Evolutionary conservation across 35 echinoderm and acorn worm species (phyloP), one percentile per base, ranked within the genome.

Genomic region (Antedon bifida): DNA sequence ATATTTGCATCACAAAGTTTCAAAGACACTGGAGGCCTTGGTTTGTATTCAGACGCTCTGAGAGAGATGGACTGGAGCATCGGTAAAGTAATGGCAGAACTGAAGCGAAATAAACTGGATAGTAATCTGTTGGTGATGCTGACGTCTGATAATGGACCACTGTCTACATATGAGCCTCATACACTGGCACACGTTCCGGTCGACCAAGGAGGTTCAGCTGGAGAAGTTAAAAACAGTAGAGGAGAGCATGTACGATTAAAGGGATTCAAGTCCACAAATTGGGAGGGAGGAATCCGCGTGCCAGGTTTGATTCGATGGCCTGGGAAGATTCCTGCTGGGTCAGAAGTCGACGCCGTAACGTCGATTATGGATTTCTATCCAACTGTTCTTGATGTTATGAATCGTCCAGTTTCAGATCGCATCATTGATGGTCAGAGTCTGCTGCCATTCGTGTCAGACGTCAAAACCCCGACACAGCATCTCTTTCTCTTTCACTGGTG

Each of bases 201-300:
- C 3, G 76, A 35, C 26, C 13, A 77, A 33, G 76, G 76, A 14
- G 76, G 76, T 1, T 78, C 76, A 17, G 34, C 76, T 1, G 76
- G 76, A 78, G 76, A 34, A 32, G 76, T 35, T 31, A 35, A 30
- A 78, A 78, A 78, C 76, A 78, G 76, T 31, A 78, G 26, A 31
- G 76, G 76, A 7, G 76, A 78, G 34, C 34, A 0, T 32, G 76
- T 78, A 12, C 5, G 76, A 35, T 78, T 78, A 78, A 32, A 35
- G 31, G 76, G 76, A 0, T 32, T 32, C 10, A 78, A 78, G 32
- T 17, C 17, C 14, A 78, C 31, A 34, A 32, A 34, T 78, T 78
- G 31, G 31, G 76, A 78, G 23, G 76, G 76, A 31, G 76, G 76
- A 34, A 35, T 78, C 14, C 76, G 76, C 14, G 34, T 78, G 10